phyloP scores from a whole-genome alignment of 1,140 invertebrate species.

The Meloidogyne chitwoodi region DNA sequence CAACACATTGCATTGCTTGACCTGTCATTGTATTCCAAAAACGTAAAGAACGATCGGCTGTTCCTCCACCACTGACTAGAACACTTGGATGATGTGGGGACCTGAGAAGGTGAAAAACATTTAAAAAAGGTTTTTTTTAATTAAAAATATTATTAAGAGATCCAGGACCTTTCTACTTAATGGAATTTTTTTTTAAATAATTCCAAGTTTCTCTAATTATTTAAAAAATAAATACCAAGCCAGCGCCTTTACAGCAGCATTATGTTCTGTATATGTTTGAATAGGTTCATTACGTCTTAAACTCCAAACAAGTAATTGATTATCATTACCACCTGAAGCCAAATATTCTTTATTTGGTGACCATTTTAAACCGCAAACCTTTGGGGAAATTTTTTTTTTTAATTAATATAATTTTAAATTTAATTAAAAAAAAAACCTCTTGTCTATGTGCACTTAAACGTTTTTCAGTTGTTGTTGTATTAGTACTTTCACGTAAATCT shows the following conservation, averaged over 20 bases:
- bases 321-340: constrained; percentile 97
- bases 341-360: constrained; percentile 96
- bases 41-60: constrained; percentile 90
- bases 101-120: background rate
- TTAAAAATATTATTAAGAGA: too few relatives aligned
- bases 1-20: constrained; percentile 95
- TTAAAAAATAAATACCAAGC: constrained; percentile 81
- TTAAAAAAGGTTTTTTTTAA: background rate
- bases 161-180: too few relatives aligned
- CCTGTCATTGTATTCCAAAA: constrained; percentile 99
- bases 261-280: constrained; percentile 93
- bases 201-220: too few relatives aligned
- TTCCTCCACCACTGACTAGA: constrained; percentile 89
- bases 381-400: constrained; percentile 18
- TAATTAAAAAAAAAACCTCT: constrained; percentile 69
- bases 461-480: constrained; percentile 68
- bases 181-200: too few relatives aligned
- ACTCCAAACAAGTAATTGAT: constrained; percentile 96
- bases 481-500: constrained; percentile 81
- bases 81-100: constrained; percentile 72
- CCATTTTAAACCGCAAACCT: constrained; percentile 95
- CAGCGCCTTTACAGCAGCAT: constrained; percentile 97
- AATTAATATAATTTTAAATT: too few relatives aligned
- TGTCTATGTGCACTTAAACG: constrained; percentile 82
- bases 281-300: constrained; percentile 79